Evolutionary conservation across 1,140 invertebrate species (phyloP).

Genomic region (Cotesia chilonis): DNA sequence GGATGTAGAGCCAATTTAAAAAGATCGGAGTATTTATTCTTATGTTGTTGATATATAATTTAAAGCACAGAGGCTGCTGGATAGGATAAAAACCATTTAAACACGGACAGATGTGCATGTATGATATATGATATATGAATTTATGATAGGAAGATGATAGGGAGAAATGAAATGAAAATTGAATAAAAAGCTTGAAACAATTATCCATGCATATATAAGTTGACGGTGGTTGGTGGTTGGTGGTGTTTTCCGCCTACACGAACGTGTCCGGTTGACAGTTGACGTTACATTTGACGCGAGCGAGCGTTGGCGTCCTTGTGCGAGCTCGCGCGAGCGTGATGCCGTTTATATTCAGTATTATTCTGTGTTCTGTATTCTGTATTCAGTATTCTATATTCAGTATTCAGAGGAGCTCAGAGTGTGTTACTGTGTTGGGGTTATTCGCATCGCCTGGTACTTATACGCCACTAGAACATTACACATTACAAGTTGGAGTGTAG

Average conservation of each 20-base stretch:
- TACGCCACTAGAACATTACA: slow-evolving; percentile 38
- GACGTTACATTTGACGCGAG: slow-evolving; percentile 58
- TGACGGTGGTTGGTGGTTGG: background rate
- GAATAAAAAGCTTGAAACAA: slow-evolving; percentile 8
- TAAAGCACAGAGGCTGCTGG: too few relatives aligned
- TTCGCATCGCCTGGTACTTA: slow-evolving; percentile 30
- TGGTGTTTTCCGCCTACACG: background rate
- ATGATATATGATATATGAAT: too few relatives aligned
- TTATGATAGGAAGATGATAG: too few relatives aligned
- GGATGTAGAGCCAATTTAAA: too few relatives aligned
- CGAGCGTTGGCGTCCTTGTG: slow-evolving; percentile 56
- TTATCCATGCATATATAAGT: too few relatives aligned
- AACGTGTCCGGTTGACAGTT: slow-evolving; percentile 59
- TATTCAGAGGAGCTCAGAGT: background rate
- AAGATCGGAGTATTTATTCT: too few relatives aligned
- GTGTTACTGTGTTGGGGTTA: background rate
- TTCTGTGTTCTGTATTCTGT: too few relatives aligned
- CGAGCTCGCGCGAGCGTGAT: slow-evolving; percentile 48
- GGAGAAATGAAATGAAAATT: slow-evolving; percentile 4
- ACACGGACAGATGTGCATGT: too few relatives aligned
- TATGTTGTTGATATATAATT: too few relatives aligned
- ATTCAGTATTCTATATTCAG: too few relatives aligned
- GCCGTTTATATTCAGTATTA: too few relatives aligned
- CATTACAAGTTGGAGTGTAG: background rate
- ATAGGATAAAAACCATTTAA: too few relatives aligned